Evolutionary conservation across 2,888 invertebrate genomes (phyloP).

Genomic region (Lasioglossum lativentre): DNA sequence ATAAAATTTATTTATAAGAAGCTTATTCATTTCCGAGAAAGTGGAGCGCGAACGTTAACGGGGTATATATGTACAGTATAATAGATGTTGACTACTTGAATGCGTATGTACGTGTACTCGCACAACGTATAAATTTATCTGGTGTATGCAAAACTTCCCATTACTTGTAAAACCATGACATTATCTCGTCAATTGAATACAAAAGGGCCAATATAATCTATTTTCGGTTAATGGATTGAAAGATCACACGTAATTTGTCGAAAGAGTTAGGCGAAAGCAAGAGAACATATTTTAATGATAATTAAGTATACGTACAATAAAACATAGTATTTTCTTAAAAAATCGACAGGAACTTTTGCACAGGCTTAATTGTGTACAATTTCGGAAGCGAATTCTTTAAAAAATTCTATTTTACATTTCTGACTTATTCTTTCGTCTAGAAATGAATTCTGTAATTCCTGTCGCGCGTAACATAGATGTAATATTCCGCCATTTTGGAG

Average conservation of each 20-base stretch:
- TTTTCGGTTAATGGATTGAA: background rate
- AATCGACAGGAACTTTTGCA: background rate
- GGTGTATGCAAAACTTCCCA: background rate
- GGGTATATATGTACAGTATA: background rate
- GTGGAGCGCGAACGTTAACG: background rate
- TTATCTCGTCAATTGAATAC: background rate
- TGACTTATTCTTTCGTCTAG: background rate
- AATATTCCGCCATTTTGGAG: background rate
- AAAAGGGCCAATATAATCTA: background rate
- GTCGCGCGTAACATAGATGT: background rate
- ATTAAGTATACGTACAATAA: background rate
- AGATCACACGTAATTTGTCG: background rate
- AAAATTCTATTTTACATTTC: slow-evolving; percentile 10
- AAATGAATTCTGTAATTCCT: background rate
- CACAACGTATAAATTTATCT: background rate
- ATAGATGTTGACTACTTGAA: background rate
- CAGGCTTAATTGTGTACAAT: background rate
- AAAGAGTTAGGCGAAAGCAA: background rate
- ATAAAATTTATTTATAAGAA: background rate
- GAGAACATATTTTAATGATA: background rate
- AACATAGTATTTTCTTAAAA: background rate
- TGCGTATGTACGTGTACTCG: background rate
- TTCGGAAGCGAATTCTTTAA: background rate
- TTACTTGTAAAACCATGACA: background rate
- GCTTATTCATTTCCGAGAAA: background rate